A percentile compares a stretch with the other conserved stretches of the same genome.
These are phyloP conservation scores for Spea bombifrons DNA, from an alignment of 2,113 vertebrate species.

Conservation along the genomic window DNA sequence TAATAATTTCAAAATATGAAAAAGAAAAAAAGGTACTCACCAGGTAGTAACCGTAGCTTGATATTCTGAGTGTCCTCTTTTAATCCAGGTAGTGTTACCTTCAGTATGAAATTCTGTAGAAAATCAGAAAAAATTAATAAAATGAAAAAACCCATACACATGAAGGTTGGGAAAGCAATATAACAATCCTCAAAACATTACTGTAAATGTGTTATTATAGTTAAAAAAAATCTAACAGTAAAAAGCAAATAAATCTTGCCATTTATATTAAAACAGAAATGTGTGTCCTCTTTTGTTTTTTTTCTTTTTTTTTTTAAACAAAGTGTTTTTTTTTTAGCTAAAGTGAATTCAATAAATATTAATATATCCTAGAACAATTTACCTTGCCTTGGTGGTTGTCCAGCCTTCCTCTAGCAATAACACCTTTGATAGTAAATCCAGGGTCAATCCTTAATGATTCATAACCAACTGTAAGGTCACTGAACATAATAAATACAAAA, in stretches of 20 bases:
- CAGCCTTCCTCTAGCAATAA: conserved; percentile 73
- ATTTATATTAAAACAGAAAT: too few species aligned
- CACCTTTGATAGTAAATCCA: conserved; percentile 68
- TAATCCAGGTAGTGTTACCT: conserved; percentile 77
- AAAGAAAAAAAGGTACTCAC: conserved; percentile 60
- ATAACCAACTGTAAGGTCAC: conserved; percentile 74
- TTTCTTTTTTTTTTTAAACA: too few species aligned
- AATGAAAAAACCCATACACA: too few species aligned
- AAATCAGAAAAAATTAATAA: conserved; percentile 49
- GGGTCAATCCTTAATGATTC: conserved; percentile 59
- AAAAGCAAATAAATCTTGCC: too few species aligned
- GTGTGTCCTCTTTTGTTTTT: too few species aligned
- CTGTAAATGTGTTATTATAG: too few species aligned
- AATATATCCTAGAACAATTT: not conserved
- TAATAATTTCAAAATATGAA: too few species aligned
- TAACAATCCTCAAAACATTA: too few species aligned
- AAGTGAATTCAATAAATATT: too few species aligned
- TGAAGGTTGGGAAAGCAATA: too few species aligned
- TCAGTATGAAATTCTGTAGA: conserved; percentile 76
- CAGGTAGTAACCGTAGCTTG: conserved; percentile 78
- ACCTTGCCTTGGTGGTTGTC: conserved; percentile 79
- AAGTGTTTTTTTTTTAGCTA: too few species aligned
- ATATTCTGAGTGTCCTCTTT: conserved; percentile 69
- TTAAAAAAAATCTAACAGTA: too few species aligned
- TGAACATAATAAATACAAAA: conserved; percentile 52